phyloP scores from a whole-genome alignment of 37 sponge, comb jelly and placozoan species.

The Ianthella basta region DNA sequence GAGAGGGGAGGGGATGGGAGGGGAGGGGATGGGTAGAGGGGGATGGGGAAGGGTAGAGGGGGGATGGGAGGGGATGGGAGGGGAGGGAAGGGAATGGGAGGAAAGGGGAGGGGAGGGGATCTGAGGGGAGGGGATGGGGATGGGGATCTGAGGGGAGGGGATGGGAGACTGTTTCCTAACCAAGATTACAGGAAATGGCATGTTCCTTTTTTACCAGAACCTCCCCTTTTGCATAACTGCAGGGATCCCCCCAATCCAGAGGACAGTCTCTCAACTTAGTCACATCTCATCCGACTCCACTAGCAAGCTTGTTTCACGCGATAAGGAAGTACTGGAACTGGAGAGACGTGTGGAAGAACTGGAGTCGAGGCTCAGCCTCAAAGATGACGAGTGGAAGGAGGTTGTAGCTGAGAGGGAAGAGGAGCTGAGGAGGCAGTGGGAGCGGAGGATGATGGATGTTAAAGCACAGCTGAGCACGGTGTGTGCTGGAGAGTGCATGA shows the following conservation, averaged over 20 bases:
- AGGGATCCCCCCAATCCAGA: background rate
- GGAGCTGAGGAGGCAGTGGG: background rate
- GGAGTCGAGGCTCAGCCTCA: constrained; percentile 18
- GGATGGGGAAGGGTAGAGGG: no score
- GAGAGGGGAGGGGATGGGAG: no score
- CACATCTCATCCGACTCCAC: background rate
- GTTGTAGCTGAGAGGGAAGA: constrained; percentile 7
- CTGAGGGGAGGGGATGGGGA: no score
- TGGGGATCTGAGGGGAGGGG: no score
- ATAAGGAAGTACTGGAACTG: background rate
- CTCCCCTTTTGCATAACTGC: background rate
- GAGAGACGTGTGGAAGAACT: background rate
- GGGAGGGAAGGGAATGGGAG: no score
- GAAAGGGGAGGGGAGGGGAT: no score
- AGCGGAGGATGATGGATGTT: background rate
- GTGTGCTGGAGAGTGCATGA: constrained; percentile 1
- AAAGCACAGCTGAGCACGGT: background rate
- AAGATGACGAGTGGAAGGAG: constrained; percentile 19
- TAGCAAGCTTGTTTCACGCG: background rate
- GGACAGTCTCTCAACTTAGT: background rate
- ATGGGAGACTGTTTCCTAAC: no score
- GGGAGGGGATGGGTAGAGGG: no score
- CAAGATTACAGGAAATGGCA: no score
- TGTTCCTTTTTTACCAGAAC: no score
- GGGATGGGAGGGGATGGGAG: no score